Evolutionary conservation across 2,113 vertebrate species (phyloP).

Genomic region (Gasterosteus aculeatus): DNA sequence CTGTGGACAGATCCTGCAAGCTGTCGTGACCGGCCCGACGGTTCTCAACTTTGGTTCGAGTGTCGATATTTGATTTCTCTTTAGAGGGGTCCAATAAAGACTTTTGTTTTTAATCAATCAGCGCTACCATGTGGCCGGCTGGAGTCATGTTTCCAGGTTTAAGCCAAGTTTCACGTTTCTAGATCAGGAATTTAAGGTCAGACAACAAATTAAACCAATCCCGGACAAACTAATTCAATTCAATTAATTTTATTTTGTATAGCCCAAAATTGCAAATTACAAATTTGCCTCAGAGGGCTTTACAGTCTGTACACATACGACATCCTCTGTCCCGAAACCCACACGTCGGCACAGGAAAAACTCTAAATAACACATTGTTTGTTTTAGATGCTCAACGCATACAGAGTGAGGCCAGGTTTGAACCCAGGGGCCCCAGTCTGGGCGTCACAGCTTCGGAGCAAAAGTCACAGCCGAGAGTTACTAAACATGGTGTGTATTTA

Average conservation of each 20-base stretch:
- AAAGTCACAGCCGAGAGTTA: conserved; percentile 6
- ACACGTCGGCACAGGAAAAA: too few species aligned
- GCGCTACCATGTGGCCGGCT: too few species aligned
- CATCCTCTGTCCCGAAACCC: too few species aligned
- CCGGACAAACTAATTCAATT: background rate
- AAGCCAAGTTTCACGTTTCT: too few species aligned
- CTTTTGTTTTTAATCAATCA: too few species aligned
- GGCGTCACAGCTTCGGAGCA: background rate
- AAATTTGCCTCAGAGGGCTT: too few species aligned
- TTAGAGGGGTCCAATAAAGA: background rate
- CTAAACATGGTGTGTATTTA: conserved; percentile 11
- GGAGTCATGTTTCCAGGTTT: too few species aligned
- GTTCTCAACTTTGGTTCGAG: background rate
- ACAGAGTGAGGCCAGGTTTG: background rate
- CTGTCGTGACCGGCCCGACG: background rate
- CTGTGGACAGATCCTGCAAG: background rate
- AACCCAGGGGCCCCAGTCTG: background rate
- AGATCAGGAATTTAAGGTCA: too few species aligned
- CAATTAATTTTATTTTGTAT: too few species aligned
- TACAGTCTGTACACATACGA: too few species aligned
- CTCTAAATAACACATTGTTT: background rate
- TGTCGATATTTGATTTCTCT: background rate
- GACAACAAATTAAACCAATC: too few species aligned
- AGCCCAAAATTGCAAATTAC: too few species aligned
- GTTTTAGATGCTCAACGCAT: background rate